These are phyloP conservation scores for Psilopsiagon aurifrons DNA, from an alignment of 2,113 vertebrate species.

Conservation along the genomic window DNA sequence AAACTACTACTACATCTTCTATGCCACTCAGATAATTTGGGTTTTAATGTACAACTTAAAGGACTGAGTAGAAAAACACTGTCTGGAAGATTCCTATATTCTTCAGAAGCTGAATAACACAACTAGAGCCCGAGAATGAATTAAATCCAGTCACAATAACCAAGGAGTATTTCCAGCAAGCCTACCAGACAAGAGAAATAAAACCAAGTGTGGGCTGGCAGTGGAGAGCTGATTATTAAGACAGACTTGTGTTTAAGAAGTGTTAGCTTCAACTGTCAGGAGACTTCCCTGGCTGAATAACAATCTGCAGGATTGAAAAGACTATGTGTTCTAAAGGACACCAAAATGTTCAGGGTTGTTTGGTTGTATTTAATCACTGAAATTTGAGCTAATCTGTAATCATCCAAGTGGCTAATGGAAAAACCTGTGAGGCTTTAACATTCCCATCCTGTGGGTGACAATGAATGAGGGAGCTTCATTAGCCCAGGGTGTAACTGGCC, in stretches of 20 bases:
- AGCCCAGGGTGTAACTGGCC: not conserved
- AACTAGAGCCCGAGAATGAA: not conserved
- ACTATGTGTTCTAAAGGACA: not conserved
- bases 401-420: not conserved
- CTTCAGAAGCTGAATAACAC: not conserved
- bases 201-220: constrained; percentile 22
- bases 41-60: not conserved
- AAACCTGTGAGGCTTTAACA: not conserved
- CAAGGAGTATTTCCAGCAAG: constrained; percentile 1
- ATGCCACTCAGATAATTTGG: not conserved
- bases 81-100: not conserved
- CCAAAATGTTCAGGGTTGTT: not conserved
- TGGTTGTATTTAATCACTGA: constrained; percentile 5
- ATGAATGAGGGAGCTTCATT: not conserved
- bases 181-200: constrained; percentile 14
- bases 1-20: not conserved
- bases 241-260: constrained; percentile 28
- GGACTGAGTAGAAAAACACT: not conserved
- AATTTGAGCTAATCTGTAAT: not conserved
- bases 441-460: not conserved
- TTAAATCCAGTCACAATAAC: constrained; percentile 39
- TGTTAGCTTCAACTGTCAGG: constrained; percentile 14
- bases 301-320: not conserved
- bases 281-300: constrained; percentile 1
- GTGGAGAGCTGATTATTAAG: constrained; percentile 6